Conservation (phyloP, 2,888 invertebrate species). For the Dolichopus griseipennis region DNA sequence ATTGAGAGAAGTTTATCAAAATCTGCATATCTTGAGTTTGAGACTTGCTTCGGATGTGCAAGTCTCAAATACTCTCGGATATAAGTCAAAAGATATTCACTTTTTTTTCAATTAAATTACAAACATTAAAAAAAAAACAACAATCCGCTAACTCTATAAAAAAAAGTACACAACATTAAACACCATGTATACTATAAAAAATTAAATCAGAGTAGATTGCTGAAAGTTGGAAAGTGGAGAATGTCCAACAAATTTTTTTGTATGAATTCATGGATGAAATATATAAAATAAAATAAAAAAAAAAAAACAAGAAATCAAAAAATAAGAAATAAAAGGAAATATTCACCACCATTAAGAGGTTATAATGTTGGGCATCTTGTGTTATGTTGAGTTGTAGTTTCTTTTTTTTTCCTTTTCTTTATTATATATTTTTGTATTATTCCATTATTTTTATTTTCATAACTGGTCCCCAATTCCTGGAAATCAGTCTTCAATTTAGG, state of each 20-base stretch:
- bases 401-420: slow-evolving; percentile 15
- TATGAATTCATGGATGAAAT: too few relatives aligned
- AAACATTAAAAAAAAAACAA: too few relatives aligned
- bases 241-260: neutral
- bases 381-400: slow-evolving; percentile 18
- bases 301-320: too few relatives aligned
- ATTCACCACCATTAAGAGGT: neutral
- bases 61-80: too few relatives aligned
- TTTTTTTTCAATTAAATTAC: too few relatives aligned
- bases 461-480: slow-evolving; percentile 40
- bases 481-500: slow-evolving; percentile 27
- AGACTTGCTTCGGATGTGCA: too few relatives aligned
- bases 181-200: slow-evolving; percentile 11
- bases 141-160: too few relatives aligned
- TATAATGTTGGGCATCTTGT: slow-evolving; percentile 21
- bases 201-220: slow-evolving; percentile 12
- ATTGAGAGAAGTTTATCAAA: too few relatives aligned
- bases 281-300: too few relatives aligned
- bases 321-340: neutral
- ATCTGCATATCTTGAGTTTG: too few relatives aligned
- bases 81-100: too few relatives aligned
- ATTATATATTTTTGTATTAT: slow-evolving; percentile 18
- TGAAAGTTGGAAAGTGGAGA: neutral
- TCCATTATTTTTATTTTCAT: slow-evolving; percentile 32
- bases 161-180: too few relatives aligned